A percentile compares a stretch with the other conserved stretches of the same genome.
These are phyloP conservation scores for Diacarnus erythraeanus DNA, from an alignment of 37 sponge, comb jelly and placozoan genomes.

Conservation along the genomic window DNA sequence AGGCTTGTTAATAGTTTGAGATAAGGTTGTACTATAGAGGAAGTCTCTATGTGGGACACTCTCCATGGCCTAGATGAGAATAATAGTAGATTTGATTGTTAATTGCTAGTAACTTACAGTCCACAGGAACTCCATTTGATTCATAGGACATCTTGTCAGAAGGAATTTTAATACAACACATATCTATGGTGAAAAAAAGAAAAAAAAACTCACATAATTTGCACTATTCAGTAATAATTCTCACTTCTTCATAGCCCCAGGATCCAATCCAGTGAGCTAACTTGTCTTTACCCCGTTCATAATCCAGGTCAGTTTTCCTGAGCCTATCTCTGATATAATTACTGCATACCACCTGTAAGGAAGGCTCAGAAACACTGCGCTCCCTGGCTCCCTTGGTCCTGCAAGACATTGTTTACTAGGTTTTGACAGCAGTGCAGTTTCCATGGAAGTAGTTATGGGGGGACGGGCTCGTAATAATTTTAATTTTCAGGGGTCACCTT, in stretches of 20 bases:
- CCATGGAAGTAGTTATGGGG: conserved; percentile 9
- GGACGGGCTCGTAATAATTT: neutral
- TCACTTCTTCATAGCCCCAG: conserved; percentile 54
- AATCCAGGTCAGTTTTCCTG: conserved; percentile 39
- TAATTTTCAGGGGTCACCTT: neutral
- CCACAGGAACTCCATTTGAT: conserved; percentile 58
- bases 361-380: conserved; percentile 35
- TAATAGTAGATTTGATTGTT: neutral
- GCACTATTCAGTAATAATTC: neutral
- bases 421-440: neutral
- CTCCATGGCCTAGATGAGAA: conserved; percentile 46
- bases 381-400: neutral
- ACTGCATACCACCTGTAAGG: conserved; percentile 9
- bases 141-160: conserved; percentile 38
- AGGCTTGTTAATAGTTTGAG: neutral
- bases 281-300: conserved; percentile 54
- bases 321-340: conserved; percentile 30
- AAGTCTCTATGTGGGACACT: conserved; percentile 54
- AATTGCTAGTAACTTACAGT: conserved; percentile 39
- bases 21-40: neutral
- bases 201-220: neutral
- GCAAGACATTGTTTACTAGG: neutral
- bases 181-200: conserved; percentile 17
- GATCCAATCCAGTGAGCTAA: conserved; percentile 35
- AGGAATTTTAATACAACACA: conserved; percentile 35